Conservation (phyloP, 2,113 vertebrate species). For the Damaliscus lunatus region DNA sequence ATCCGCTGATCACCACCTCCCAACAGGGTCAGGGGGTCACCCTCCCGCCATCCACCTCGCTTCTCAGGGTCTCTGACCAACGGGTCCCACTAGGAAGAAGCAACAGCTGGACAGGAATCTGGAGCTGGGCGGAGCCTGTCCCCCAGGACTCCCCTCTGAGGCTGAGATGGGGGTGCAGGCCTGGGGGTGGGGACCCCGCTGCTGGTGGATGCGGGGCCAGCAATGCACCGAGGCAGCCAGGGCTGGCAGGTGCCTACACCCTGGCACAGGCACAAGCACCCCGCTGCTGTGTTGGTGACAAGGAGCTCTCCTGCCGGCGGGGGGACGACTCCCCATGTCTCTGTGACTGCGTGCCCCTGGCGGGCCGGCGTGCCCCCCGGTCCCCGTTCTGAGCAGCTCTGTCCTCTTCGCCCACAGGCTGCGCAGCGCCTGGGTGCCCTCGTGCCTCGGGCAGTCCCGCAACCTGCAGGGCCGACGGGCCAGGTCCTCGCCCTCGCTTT, state of each 20-base stretch:
- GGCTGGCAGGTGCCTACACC: neutral
- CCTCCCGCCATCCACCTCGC: neutral
- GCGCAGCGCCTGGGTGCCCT: slow-evolving; percentile 87
- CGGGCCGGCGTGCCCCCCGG: slow-evolving; percentile 20
- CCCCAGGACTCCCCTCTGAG: neutral
- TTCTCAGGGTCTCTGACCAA: neutral
- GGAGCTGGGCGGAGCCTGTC: neutral
- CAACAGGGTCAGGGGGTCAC: neutral
- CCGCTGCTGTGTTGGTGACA: rapidly evolving
- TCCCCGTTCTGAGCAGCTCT: slow-evolving; percentile 81
- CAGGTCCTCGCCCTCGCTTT: slow-evolving; percentile 86
- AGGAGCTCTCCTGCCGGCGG: rapidly evolving
- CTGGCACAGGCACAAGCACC: rapidly evolving
- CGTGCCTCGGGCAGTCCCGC: slow-evolving; percentile 85
- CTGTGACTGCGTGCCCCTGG: neutral
- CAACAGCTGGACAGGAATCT: neutral
- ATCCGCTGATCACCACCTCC: rapidly evolving
- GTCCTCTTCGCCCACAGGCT: slow-evolving; percentile 87
- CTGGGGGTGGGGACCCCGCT: neutral
- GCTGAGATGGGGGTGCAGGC: neutral
- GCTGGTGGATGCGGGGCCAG: neutral
- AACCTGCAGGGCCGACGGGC: slow-evolving; percentile 86
- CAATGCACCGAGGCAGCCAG: neutral
- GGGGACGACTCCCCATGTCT: rapidly evolving
- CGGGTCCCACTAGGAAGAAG: neutral